These are phyloP conservation scores for Brachyalestes nurse DNA, from an alignment of 2,797 vertebrate genomes.

Conservation along the genomic window DNA sequence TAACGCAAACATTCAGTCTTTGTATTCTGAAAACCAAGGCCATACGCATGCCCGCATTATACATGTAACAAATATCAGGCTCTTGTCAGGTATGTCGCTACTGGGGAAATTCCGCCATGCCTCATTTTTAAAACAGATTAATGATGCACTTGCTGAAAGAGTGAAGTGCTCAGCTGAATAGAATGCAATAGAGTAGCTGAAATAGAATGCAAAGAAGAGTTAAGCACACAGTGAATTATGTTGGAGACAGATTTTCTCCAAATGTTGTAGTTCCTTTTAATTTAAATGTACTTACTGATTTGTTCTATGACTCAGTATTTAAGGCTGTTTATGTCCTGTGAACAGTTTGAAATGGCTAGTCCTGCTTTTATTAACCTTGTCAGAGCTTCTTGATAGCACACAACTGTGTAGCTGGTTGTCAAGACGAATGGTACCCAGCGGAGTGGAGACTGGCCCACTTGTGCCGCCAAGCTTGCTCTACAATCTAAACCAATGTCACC, in stretches of 20 bases:
- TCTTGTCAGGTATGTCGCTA: neutral
- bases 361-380: neutral
- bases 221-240: conserved; percentile 16
- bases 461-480: conserved; percentile 9
- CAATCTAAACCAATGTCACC: conserved; percentile 20
- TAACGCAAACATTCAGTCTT: neutral
- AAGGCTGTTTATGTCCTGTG: neutral
- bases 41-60: neutral
- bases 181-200: conserved; percentile 5
- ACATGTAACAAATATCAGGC: neutral
- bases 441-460: neutral
- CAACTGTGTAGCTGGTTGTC: conserved; percentile 17
- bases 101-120: conserved; percentile 8
- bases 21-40: neutral
- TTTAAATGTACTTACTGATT: neutral
- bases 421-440: conserved; percentile 9
- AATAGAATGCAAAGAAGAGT: neutral
- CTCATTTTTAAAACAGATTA: conserved; percentile 21
- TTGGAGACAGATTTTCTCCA: neutral
- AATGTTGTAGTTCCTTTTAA: neutral
- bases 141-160: conserved; percentile 32
- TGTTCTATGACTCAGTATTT: neutral
- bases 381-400: neutral
- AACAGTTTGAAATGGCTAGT: neutral
- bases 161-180: neutral